Evolutionary conservation across 2,888 invertebrate genomes (phyloP), one percentile per base, ranked within the genome.

Genomic region (Synanthedon formicaeformis): DNA sequence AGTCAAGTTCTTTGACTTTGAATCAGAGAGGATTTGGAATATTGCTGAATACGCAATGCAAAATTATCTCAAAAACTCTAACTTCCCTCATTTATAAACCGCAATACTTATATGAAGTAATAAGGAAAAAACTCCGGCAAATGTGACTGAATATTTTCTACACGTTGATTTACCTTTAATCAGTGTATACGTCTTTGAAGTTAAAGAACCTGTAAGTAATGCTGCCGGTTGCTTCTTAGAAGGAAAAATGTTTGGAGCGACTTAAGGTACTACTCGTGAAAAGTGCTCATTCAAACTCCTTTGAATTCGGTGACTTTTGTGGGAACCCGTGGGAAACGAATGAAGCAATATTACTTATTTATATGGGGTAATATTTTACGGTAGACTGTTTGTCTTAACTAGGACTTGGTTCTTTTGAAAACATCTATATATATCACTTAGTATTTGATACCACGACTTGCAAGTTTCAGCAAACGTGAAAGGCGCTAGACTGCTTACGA

Each of bases 111-210:
- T 16, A 18, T 49, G 10, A 54, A 54, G 57, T 56, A 55, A 55
- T 55, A 55, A 60, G 58, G 58, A 62, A 60, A 49, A 62, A 61
- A 57, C 56, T 55, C 51, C 53, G 49, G 53, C 57, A 64, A 63
- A 63, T 60, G 58, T 54, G 57, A 60, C 58, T 60, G 63, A 62
- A 59, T 58, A 60, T 61, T 62, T 61, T 58, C 60, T 60, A 64
- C 63, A 63, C 60, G 59, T 64, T 64, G 60, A 63, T 61, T 62
- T 61, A 65, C 62, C 63, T 67, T 67, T 69, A 69, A 66, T 66
- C 69, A 71, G 59, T 60, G 62, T 59, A 59, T 56, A 55, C 51
- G 58, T 58, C 70, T 73, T 73, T 71, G 70, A 73, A 67, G 66
- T 65, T 57, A 48, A 56, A 60, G 58, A 60, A 60, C 57, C 62